Evolutionary conservation across 2,888 invertebrate genomes (phyloP), one percentile per base, ranked within the genome.

Genomic region (Acanthoscelides obtectus): DNA sequence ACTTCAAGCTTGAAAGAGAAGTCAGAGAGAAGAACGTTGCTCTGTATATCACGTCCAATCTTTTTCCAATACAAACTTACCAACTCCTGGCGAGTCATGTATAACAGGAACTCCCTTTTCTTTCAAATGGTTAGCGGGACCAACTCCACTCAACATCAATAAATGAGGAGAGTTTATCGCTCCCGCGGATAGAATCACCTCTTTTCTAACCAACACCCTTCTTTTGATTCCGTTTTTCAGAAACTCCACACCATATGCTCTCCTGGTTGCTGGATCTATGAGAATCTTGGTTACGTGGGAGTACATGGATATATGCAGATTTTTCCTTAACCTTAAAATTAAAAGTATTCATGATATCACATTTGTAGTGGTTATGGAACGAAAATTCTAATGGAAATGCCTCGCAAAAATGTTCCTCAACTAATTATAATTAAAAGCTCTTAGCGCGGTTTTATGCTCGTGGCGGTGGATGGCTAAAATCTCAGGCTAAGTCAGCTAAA

Each of bases 141-240:
- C 96, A 1, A 98, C 86, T 0, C 99, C 99, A 27, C 83, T 83
- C n/a, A 99, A 86, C 94, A 98, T 93, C 72, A 99, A 88, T 12
- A 99, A 83, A 80, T 99, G 98, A 0, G 98, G 97, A 0, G 94
- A 91, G 76, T 92, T 97, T 73, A 99, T 92, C 0, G 98, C 92
- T 0, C 99, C 99, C 0, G 94, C 96, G 0, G 94, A 90, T 19
- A 97, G 83, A 73, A 97, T 94, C 0, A 97, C 93, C 85, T 95
- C 95, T 72, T 91, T 90, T 73, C 88, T 89, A 0, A 95, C 95
- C 75, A 89, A 88, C 0, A 91, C 91, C 0, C 88, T 88, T 79
- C 90, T 90, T 90, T 87, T 77, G 92, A 89, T 83, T 0, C 92
- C 92, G 66, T 91, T 87, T 75, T 93, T 89, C 27, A 94, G 88